Percentiles rank a stretch among this genome's conserved stretches.
These are phyloP conservation scores for Oscheius sp. DNA, from an alignment of 2,888 invertebrate species.

Conservation along the genomic window DNA sequence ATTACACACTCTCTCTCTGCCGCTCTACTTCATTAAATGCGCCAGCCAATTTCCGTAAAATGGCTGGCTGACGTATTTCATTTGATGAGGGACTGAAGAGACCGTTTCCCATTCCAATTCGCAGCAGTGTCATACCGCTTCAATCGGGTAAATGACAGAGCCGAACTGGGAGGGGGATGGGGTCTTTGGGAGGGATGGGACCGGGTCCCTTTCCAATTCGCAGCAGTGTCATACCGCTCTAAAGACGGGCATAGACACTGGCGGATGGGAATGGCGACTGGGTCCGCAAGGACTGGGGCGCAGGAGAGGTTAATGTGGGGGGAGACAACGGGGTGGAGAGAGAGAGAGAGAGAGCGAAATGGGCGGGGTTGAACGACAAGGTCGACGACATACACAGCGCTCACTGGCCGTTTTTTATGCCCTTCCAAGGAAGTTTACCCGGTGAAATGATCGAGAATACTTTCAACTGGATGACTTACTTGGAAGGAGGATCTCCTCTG, in stretches of 20 bases:
- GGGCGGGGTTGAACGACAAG: background rate
- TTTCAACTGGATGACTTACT: background rate
- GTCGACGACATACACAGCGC: background rate
- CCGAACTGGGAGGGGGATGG: background rate
- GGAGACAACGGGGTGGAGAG: background rate
- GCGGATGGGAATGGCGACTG: conserved; percentile 15
- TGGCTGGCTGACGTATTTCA: too few relatives aligned
- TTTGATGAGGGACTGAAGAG: too few relatives aligned
- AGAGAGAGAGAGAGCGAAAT: background rate
- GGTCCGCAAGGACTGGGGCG: background rate
- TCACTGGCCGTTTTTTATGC: too few relatives aligned
- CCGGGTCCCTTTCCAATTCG: conserved; percentile 19
- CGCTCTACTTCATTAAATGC: too few relatives aligned
- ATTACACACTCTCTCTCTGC: too few relatives aligned
- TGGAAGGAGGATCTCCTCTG: background rate
- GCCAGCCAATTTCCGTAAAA: too few relatives aligned
- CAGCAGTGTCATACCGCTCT: conserved; percentile 19
- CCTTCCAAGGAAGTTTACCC: conserved; percentile 15
- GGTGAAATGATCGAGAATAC: background rate
- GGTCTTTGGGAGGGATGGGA: conserved; percentile 12
- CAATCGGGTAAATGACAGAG: background rate
- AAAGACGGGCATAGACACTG: background rate
- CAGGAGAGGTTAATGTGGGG: background rate
- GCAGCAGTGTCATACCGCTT: conserved; percentile 20
- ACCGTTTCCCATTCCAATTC: conserved; percentile 11